Evolutionary conservation across 2,888 invertebrate genomes (phyloP), one percentile per base, ranked within the genome.

Genomic region (Nymphalis polychloros): DNA sequence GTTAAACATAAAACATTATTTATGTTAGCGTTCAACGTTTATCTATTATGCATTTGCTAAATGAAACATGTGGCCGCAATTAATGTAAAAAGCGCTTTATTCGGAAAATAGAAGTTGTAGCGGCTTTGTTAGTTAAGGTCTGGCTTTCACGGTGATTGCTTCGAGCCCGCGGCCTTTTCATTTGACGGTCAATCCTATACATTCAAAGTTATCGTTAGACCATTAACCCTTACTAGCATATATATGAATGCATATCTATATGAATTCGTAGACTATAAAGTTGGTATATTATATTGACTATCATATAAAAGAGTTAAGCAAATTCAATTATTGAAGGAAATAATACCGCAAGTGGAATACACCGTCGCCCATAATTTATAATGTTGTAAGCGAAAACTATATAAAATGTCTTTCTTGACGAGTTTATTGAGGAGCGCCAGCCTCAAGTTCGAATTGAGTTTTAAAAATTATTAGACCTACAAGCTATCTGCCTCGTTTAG

Each of bases 91-190:
- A 69, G 63, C 67, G 63, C 55, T 81, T 79, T 81, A 80, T 84
- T 82, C 83, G 79, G 80, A 77, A 77, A 78, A 79, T 80, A 77
- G 75, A 75, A 75, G 76, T 76, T 70, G 67, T 75, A 68, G 70
- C 67, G 79, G 79, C 79, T 78, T 78, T 77, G 82, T 75, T 76
- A 76, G 83, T 81, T 78, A 80, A 79, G 79, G 79, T 79, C 79
- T 75, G 78, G 82, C 86, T 86, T 85, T 88, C 79, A 83, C 78
- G 76, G 79, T 87, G 85, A 88, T 88, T 87, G 82, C 81, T 80
- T 80, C 77, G 74, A 65, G 77, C 79, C 77, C 69, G 74, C 74
- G 74, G 77, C 78, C 70, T 71, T 73, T 76, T 80, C 78, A 78
- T 73, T 73, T 69, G 73, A 73, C 71, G 64, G 63, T 60, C 73